phyloP scores from a whole-genome alignment of 1,140 invertebrate genomes.

The Zelostemma sp. region DNA sequence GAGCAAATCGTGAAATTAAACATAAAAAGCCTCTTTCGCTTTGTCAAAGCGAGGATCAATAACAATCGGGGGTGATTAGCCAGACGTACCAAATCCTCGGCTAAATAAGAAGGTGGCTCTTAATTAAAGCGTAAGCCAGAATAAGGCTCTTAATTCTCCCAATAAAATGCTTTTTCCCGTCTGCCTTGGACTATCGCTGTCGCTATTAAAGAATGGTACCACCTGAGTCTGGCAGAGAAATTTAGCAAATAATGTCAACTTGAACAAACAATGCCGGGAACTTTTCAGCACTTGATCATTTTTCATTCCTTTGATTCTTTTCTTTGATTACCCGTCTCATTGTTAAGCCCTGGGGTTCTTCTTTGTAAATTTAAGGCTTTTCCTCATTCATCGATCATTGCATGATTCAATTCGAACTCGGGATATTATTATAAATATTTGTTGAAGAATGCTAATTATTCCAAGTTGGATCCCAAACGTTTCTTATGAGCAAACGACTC shows the following conservation, averaged over 20 bases:
- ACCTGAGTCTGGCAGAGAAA: conserved; percentile 50
- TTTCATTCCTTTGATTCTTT: neutral
- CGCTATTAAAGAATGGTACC: conserved; percentile 52
- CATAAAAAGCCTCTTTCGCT: conserved; percentile 8
- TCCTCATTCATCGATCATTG: too few relatives aligned
- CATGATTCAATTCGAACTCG: too few relatives aligned
- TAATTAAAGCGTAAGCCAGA: conserved; percentile 53
- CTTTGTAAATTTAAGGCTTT: too few relatives aligned
- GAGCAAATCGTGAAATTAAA: conserved; percentile 8
- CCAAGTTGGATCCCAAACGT: too few relatives aligned
- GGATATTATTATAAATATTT: too few relatives aligned
- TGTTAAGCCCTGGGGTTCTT: neutral
- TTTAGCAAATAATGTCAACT: conserved; percentile 44
- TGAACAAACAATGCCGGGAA: conserved; percentile 22
- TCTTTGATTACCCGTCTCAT: neutral
- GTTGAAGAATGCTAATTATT: too few relatives aligned
- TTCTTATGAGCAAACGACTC: too few relatives aligned
- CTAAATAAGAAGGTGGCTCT: conserved; percentile 48
- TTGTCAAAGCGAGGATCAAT: conserved; percentile 17
- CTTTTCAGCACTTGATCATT: neutral
- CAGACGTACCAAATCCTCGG: conserved; percentile 28
- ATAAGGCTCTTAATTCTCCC: conserved; percentile 60
- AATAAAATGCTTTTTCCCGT: conserved; percentile 53
- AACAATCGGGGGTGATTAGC: conserved; percentile 29
- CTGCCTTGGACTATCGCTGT: conserved; percentile 50